Conservation (phyloP, 2,113 vertebrate genomes). For the Chauna torquata region DNA sequence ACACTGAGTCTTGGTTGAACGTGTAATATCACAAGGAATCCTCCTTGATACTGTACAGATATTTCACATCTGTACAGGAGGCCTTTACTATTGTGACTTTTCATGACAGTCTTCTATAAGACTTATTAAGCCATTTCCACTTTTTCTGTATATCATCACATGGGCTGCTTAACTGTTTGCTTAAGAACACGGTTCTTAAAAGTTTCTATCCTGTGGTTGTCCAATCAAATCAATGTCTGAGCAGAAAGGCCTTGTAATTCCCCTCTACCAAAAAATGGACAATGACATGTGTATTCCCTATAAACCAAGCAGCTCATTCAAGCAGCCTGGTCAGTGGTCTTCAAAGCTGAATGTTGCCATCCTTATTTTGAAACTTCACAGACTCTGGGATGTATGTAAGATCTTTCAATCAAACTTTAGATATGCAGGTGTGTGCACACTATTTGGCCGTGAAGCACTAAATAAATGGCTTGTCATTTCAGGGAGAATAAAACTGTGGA, state of each 20-base stretch:
- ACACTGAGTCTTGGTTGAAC: background rate
- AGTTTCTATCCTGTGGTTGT: background rate
- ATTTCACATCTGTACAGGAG: background rate
- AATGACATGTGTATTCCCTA: background rate
- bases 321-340: background rate
- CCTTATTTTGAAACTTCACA: background rate
- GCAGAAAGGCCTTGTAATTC: background rate
- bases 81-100: background rate
- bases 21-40: background rate
- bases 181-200: background rate
- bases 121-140: background rate
- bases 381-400: background rate
- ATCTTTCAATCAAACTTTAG: background rate
- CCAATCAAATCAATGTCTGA: background rate
- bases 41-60: too few relatives aligned
- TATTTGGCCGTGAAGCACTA: background rate
- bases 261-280: background rate
- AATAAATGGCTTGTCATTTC: background rate
- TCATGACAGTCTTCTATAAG: background rate
- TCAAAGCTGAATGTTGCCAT: background rate
- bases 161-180: background rate
- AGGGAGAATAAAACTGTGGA: background rate
- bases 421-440: background rate
- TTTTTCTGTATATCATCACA: fast-evolving
- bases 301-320: background rate